Evolutionary conservation across 1,140 invertebrate species (phyloP), one percentile per base, ranked within the genome.

Genomic region (Cyclina sinensis): DNA sequence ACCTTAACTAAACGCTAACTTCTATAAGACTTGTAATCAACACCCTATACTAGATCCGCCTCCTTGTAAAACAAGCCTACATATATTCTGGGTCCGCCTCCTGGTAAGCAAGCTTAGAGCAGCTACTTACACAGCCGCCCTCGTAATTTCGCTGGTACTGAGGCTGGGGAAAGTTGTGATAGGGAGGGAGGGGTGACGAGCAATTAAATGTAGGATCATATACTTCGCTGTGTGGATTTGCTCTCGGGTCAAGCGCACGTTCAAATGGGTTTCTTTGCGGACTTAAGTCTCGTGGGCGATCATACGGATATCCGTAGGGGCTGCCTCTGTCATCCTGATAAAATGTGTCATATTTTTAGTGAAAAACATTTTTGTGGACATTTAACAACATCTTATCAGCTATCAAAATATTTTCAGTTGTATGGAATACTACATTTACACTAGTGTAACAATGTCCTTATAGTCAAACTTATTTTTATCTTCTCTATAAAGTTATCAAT

Each of bases 161-260:
- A 21, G 76, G 76, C 21, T 79, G 76, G 32, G 76, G 76, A 32
- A 79, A 79, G 16, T 57, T 79, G n/a, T 79, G 76, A 35, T 79
- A 79, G 27, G 2, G n/a, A 21, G 76, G 76, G 27, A 54, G 43
- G 43, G 76, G 43, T 0, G 48, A 35, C 3, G 46, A 18, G 27
- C 48, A 24, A 27, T 79, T 35, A 79, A 51, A 79, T 21, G 16
- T 48, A 32, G 76, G 76, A 21, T 79, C 76, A 30, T 79, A 79
- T 54, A 51, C 43, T 46, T 46, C 43, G 32, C 76, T 48, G 32
- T 79, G 76, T 11, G 76, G 76, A 32, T 79, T 79, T 35, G 46
- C 76, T 21, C 76, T 46, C 11, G 43, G 76, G 51, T 79, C 76
- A 5, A 27, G 4, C 7, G 57, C 24, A 27, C 57, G 57, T 4